Evolutionary conservation across 2,888 invertebrate genomes (phyloP).

Genomic region (Diplazon laetatorius): DNA sequence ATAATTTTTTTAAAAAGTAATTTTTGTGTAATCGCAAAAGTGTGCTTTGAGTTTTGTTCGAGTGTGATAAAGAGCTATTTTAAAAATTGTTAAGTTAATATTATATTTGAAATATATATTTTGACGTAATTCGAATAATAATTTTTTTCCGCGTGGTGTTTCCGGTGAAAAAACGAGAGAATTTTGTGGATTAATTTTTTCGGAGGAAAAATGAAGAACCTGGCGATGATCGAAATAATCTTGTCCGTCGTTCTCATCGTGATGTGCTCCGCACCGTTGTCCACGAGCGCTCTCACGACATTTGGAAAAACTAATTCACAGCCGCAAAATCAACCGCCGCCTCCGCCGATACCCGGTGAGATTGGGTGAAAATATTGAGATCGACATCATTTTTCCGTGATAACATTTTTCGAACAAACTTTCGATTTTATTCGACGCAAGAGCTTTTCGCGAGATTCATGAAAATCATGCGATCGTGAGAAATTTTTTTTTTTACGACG

Average conservation of each 20-base stretch:
- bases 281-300: constrained; percentile 87
- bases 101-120: background rate
- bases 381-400: background rate
- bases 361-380: background rate
- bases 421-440: no score
- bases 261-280: constrained; percentile 80
- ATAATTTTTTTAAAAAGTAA: no score
- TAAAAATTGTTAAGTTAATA: background rate
- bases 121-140: no score
- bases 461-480: no score
- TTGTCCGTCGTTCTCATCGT: constrained; percentile 64
- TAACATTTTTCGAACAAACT: no score
- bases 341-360: constrained; percentile 85
- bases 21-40: constrained; percentile 33
- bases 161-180: background rate
- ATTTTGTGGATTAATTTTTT: background rate
- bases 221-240: constrained; percentile 47
- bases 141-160: no score
- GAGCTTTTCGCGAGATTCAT: no score
- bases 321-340: constrained; percentile 82
- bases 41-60: constrained; percentile 19
- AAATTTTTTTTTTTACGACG: no score
- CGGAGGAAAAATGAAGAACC: constrained; percentile 61
- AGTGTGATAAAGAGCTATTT: constrained; percentile 16
- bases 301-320: constrained; percentile 88